Conservation (phyloP, 2,888 invertebrate species). For the Tiliacea citrago region DNA sequence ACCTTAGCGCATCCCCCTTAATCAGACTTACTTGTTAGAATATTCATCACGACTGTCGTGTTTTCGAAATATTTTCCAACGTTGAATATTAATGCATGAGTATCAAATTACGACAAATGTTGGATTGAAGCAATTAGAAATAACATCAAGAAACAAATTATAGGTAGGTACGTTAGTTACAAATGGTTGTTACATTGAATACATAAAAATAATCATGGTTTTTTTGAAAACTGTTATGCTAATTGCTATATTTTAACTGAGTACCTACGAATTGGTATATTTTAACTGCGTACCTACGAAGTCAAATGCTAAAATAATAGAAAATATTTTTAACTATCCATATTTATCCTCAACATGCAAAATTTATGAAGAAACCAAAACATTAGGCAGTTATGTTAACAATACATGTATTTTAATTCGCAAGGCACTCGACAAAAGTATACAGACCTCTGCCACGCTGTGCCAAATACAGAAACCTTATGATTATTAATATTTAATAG, state of each 20-base stretch:
- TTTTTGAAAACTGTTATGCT: conserved; percentile 4
- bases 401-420: too few species aligned
- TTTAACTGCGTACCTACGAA: neutral
- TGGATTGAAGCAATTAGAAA: conserved; percentile 18
- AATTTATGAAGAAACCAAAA: too few species aligned
- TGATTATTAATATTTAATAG: neutral
- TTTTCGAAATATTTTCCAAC: conserved; percentile 1
- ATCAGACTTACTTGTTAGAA: conserved; percentile 43
- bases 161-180: too few species aligned
- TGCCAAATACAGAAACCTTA: neutral
- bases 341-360: too few species aligned
- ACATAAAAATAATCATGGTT: conserved; percentile 8
- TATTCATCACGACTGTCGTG: conserved; percentile 21
- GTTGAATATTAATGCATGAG: conserved; percentile 2
- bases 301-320: neutral
- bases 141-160: conserved; percentile 15
- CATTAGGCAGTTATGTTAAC: too few species aligned
- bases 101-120: conserved; percentile 6
- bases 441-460: too few species aligned
- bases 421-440: too few species aligned
- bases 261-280: too few species aligned
- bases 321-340: too few species aligned
- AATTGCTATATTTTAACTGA: too few species aligned
- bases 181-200: neutral
- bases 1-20: too few species aligned